These are phyloP conservation scores for Pterois miles DNA, from an alignment of 2,797 vertebrate species.

Conservation along the genomic window DNA sequence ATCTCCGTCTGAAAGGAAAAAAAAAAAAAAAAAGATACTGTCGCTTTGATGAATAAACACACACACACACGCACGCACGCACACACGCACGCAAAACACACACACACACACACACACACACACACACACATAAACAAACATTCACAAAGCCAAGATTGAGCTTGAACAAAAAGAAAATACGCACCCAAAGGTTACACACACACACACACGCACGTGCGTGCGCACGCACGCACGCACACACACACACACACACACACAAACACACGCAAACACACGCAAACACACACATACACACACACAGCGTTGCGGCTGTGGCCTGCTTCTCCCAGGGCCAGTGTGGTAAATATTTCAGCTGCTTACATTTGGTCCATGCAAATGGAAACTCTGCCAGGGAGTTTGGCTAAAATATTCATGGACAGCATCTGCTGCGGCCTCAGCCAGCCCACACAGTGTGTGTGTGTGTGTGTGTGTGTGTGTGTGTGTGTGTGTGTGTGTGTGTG, in stretches of 20 bases:
- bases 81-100: conserved; percentile 2
- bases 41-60: conserved; percentile 70
- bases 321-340: conserved; percentile 76
- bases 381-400: conserved; percentile 77
- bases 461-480: conserved; percentile 31
- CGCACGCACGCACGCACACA: conserved; percentile 5
- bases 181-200: neutral
- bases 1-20: conserved; percentile 86
- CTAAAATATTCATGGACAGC: conserved; percentile 87
- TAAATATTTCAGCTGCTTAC: conserved; percentile 88
- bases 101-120: conserved; percentile 5
- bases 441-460: conserved; percentile 67
- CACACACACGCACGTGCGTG: conserved; percentile 19
- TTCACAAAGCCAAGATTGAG: neutral
- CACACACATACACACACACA: conserved; percentile 35
- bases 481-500: conserved; percentile 20
- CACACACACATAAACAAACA: conserved; percentile 1
- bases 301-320: conserved; percentile 51
- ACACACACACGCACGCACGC: conserved; percentile 10
- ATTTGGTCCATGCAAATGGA: conserved; percentile 87
- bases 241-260: conserved; percentile 18
- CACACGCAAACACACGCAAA: conserved; percentile 17
- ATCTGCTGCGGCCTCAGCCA: conserved; percentile 81
- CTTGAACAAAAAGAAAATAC: neutral
- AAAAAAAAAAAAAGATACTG: conserved; percentile 54